Base-by-base conservation (phyloP, 2,797 vertebrate species). In the Staurois parvus region DNA sequence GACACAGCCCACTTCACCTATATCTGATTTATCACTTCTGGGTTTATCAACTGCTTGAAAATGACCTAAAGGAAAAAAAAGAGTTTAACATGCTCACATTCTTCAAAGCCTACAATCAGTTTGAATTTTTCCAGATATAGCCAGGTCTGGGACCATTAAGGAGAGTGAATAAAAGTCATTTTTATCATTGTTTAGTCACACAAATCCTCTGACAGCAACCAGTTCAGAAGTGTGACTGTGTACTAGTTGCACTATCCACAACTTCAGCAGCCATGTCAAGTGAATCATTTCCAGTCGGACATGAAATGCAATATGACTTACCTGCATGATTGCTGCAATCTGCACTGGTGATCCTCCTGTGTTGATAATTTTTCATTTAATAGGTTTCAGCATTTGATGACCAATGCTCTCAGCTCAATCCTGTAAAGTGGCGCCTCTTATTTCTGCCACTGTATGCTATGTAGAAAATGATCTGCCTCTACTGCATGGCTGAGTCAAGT, bases 281-380 rank as follows among this genome's bases (percentile, higher is more conserved):
- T 52, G 8, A 59, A 59, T 24, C 0, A 52, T 59, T 59, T 4
- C 52, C 19, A 59, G 48, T 17, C 3, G 19, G 0, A 26, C 34
- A 45, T 7, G 17, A 34, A 12, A 34, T 26, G 59, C n/a, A 37
- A 13, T 30, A 26, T 2, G n/a, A 29, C 84, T 85, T 76, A 85
- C 84, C 84, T 76, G 84, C 84, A 85, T 85, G 30, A 9, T 69
- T 32, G 45, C 8, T 2, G 11, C 8, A 4, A 10, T 66, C 64
- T 66, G 26, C 52, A 59, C 5, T 4, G 6, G 11, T 7, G 52
- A 26, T 4, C 4, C 1, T 70, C 10, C 42, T 28, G 15, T 45
- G 24, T 37, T 4, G 64, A 17, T 29, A 37, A 66, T 67, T 52
- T 8, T 48, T 64, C 52, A 56, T 72, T 13, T 24, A n/a, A 8